Percentiles rank a stretch among this genome's conserved stretches.
Evolutionary conservation across 2,797 vertebrate genomes (phyloP).

Genomic region (Xenops minutus): DNA sequence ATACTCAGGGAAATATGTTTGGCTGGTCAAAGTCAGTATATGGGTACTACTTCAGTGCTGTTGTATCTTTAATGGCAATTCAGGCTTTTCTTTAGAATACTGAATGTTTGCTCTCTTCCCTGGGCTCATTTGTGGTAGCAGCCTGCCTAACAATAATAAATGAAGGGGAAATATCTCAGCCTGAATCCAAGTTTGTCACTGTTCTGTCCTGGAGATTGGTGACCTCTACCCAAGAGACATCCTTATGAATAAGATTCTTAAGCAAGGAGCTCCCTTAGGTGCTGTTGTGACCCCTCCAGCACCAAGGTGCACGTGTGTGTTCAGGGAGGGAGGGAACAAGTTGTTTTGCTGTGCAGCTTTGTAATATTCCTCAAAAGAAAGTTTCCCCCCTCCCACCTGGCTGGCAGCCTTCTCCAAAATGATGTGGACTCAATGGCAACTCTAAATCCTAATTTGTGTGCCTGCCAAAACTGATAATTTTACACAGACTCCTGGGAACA

Average conservation of each 20-base stretch:
- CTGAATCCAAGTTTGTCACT: neutral
- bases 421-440: neutral
- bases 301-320: fast-evolving
- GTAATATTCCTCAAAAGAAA: neutral
- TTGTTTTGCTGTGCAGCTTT: neutral
- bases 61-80: neutral
- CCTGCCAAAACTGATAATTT: neutral
- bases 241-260: too few species aligned
- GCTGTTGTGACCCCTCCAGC: neutral
- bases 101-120: neutral
- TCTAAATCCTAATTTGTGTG: neutral
- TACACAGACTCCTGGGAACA: neutral
- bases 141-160: neutral
- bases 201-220: neutral
- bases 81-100: neutral
- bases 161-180: neutral
- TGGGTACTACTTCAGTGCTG: neutral
- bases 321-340: neutral
- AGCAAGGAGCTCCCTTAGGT: neutral
- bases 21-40: neutral
- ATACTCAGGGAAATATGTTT: neutral
- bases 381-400: neutral
- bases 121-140: neutral
- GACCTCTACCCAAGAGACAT: neutral
- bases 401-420: neutral